Evolutionary conservation across 2,113 vertebrate genomes (phyloP).

Genomic region (Dascyllus trimaculatus): DNA sequence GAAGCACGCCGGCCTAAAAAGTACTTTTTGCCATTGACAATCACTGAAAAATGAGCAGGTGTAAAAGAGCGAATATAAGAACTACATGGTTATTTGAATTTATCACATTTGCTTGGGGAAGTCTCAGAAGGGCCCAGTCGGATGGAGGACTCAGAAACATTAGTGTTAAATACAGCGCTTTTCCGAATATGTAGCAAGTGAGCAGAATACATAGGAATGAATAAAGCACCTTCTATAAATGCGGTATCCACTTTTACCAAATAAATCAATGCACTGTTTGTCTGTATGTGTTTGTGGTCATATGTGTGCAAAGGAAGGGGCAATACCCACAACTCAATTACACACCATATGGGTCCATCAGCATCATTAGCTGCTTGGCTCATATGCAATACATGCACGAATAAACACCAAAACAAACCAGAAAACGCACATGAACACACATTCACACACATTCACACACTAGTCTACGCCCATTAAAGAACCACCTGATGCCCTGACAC

Average conservation of each 20-base stretch:
- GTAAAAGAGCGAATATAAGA: not conserved
- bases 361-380: constrained; percentile 47
- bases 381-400: constrained; percentile 25
- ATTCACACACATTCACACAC: constrained; percentile 26
- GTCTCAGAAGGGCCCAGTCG: not conserved
- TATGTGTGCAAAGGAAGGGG: not conserved
- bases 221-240: not conserved
- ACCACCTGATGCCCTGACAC: constrained; percentile 56
- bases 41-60: not conserved
- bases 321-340: constrained; percentile 27
- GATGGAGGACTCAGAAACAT: not conserved
- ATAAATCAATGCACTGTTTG: not conserved
- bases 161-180: not conserved
- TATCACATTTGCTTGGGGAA: not conserved
- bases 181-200: not conserved
- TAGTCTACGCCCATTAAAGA: constrained; percentile 16
- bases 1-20: not conserved
- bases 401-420: constrained; percentile 8
- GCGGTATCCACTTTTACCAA: not conserved
- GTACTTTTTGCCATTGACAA: not conserved
- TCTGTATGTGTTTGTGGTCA: not conserved
- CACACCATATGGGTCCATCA: constrained; percentile 54
- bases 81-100: not conserved
- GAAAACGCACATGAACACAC: constrained; percentile 10
- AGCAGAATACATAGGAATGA: not conserved